These are phyloP conservation scores for Pipa parva DNA, from an alignment of 2,113 vertebrate species.

Conservation along the genomic window DNA sequence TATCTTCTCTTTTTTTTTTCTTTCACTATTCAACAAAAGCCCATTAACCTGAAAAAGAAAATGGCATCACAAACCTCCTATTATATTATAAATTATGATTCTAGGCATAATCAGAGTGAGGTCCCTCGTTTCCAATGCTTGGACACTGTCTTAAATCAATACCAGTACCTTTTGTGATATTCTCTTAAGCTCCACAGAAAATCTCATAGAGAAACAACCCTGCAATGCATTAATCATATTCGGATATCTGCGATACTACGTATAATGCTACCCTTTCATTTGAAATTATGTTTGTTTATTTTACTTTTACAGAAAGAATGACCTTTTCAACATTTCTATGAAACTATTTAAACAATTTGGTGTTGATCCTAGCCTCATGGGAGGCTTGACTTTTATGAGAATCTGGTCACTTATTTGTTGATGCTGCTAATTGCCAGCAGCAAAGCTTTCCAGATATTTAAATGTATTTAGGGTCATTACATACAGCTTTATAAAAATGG, in stretches of 20 bases:
- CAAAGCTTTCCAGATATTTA: too few species aligned
- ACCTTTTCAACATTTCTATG: too few species aligned
- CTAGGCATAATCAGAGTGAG: slow-evolving; percentile 37
- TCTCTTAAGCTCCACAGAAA: slow-evolving; percentile 18
- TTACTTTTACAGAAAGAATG: too few species aligned
- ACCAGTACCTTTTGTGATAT: slow-evolving; percentile 27
- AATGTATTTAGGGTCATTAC: too few species aligned
- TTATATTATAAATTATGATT: slow-evolving; percentile 42
- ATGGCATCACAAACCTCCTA: slow-evolving; percentile 40
- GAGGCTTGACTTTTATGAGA: too few species aligned
- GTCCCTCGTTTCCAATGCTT: slow-evolving; percentile 35
- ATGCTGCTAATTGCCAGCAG: too few species aligned
- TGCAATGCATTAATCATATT: slow-evolving; percentile 4
- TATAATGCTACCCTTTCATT: too few species aligned
- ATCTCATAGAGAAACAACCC: slow-evolving; percentile 11
- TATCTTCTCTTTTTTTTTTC: slow-evolving; percentile 39
- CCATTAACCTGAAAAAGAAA: slow-evolving; percentile 41
- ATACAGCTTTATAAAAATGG: too few species aligned
- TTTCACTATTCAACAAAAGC: slow-evolving; percentile 38
- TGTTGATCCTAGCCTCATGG: too few species aligned
- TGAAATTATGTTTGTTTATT: too few species aligned
- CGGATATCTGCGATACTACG: not conserved
- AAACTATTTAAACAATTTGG: too few species aligned
- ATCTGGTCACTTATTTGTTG: too few species aligned
- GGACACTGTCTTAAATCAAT: slow-evolving; percentile 42